Conservation (phyloP, 2,797 vertebrate species). For the Aplochiton taeniatus region DNA sequence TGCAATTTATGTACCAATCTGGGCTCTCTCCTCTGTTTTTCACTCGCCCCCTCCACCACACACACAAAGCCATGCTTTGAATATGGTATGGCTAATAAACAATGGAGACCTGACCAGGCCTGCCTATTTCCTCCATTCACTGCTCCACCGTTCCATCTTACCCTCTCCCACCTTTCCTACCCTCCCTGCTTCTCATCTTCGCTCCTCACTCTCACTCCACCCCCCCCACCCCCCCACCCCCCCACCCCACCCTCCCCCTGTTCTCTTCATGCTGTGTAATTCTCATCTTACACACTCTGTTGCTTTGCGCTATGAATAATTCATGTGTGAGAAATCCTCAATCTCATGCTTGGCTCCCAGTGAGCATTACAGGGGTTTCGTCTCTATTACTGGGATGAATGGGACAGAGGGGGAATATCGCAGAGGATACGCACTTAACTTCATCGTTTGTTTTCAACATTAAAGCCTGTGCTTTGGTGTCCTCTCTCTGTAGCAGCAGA, state of each 20-base stretch:
- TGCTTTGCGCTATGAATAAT: constrained; percentile 99
- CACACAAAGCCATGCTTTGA: no score
- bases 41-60: not conserved
- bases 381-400: constrained; percentile 99
- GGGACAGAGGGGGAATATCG: constrained; percentile 89
- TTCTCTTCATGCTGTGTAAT: constrained; percentile 98
- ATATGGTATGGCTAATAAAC: no score
- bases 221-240: constrained; percentile 31
- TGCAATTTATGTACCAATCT: constrained; percentile 72
- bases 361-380: constrained; percentile 94
- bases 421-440: constrained; percentile 90
- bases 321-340: constrained; percentile 92
- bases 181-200: not conserved
- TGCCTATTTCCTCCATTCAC: constrained; percentile 21
- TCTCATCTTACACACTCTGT: constrained; percentile 99
- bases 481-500: constrained; percentile 70
- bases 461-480: constrained; percentile 76
- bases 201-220: constrained; percentile 11
- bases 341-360: constrained; percentile 98
- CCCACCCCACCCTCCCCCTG: constrained; percentile 79
- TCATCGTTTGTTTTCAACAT: constrained; percentile 90
- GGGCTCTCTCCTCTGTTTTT: constrained; percentile 26
- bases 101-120: constrained; percentile 52
- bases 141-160: not conserved
- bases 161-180: not conserved